These are phyloP conservation scores for Hypotaenidia philippensis DNA, from an alignment of 2,797 vertebrate species.

Conservation along the genomic window DNA sequence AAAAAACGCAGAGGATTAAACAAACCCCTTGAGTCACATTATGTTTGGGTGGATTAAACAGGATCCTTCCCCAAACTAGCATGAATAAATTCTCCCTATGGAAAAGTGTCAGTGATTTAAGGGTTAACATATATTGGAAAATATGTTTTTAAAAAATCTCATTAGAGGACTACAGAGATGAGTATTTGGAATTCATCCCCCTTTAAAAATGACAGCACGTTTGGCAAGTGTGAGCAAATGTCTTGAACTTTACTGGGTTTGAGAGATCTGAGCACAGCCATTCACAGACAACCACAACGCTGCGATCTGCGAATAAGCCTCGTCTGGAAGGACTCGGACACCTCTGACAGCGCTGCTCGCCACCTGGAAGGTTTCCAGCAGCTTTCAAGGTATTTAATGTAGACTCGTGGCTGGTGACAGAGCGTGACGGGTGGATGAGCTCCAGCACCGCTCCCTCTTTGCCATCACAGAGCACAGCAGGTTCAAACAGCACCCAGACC, in stretches of 20 bases:
- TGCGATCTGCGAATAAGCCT: conserved; percentile 68
- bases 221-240: conserved; percentile 80
- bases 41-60: conserved; percentile 71
- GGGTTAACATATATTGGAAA: conserved; percentile 71
- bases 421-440: conserved; percentile 1
- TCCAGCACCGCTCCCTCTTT: conserved; percentile 41
- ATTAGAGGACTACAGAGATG: conserved; percentile 69
- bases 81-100: conserved; percentile 54
- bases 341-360: background rate
- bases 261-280: conserved; percentile 61
- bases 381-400: conserved; percentile 50
- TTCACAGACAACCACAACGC: conserved; percentile 67
- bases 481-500: conserved; percentile 42
- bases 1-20: conserved; percentile 74
- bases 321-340: conserved; percentile 36
- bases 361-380: conserved; percentile 30
- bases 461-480: background rate
- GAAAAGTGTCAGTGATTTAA: conserved; percentile 71
- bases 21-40: conserved; percentile 76
- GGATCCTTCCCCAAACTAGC: conserved; percentile 58
- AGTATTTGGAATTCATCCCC: conserved; percentile 73
- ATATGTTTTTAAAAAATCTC: conserved; percentile 50
- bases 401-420: conserved; percentile 74
- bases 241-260: conserved; percentile 69
- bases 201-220: conserved; percentile 77